phyloP scores from a whole-genome alignment of 2,797 vertebrate species.

The Pseudotriccus pelzelni region DNA sequence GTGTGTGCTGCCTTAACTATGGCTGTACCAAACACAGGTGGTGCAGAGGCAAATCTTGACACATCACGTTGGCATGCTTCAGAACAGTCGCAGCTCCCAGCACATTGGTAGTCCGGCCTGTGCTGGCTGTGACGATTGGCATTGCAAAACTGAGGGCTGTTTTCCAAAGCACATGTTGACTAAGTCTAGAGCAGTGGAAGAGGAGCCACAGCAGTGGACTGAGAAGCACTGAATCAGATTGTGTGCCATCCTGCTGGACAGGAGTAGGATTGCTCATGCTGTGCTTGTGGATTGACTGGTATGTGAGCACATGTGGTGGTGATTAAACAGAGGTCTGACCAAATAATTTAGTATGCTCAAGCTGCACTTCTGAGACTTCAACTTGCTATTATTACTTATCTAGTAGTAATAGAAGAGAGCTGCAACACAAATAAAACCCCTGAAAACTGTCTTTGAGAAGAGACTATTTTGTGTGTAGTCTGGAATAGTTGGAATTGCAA shows the following conservation, averaged over 20 bases:
- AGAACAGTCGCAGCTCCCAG: not conserved
- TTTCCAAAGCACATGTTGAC: not conserved
- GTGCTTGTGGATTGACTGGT: not conserved
- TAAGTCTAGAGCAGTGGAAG: not conserved
- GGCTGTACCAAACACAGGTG: not conserved
- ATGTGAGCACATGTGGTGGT: not conserved
- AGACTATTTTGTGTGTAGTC: not conserved
- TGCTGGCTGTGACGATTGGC: not conserved
- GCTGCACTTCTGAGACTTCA: not conserved
- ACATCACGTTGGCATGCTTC: accelerated
- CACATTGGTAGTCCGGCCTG: not conserved
- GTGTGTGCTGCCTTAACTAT: not conserved
- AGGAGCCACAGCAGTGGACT: not conserved
- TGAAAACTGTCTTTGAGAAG: not conserved
- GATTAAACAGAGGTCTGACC: not conserved
- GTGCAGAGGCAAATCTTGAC: not conserved
- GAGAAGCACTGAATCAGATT: not conserved
- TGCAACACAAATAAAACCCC: not conserved
- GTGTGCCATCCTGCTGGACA: not conserved
- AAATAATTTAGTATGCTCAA: not conserved
- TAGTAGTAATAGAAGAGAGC: not conserved
- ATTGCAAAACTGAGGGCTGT: not conserved
- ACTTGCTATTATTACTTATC: not conserved
- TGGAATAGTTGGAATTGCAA: not conserved
- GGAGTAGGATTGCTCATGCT: not conserved